phyloP scores from a whole-genome alignment of 2,888 invertebrate species.

The Yponomeuta cagnagella region DNA sequence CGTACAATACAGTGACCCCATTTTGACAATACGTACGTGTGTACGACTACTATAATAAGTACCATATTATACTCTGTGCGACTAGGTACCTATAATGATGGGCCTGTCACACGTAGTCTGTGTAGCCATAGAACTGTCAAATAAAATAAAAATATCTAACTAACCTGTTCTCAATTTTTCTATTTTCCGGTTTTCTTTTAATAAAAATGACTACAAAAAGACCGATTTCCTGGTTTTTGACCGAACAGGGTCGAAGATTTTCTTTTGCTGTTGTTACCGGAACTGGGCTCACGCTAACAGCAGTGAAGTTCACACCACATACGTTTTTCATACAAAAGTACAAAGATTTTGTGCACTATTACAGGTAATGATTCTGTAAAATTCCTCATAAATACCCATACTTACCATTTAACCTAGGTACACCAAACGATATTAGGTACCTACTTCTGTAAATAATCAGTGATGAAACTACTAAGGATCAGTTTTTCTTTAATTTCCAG shows the following conservation, averaged over 20 bases:
- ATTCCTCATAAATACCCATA: neutral
- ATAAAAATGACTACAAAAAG: conserved; percentile 41
- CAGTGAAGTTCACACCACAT: conserved; percentile 76
- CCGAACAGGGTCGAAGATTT: conserved; percentile 70
- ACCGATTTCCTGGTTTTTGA: conserved; percentile 70
- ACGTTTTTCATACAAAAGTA: conserved; percentile 78
- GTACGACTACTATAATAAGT: too few relatives aligned
- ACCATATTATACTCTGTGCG: too few relatives aligned
- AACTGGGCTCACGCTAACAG: conserved; percentile 62
- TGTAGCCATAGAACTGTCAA: too few relatives aligned
- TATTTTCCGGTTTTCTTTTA: neutral
- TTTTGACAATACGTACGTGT: too few relatives aligned
- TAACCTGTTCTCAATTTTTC: neutral
- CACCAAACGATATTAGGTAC: too few relatives aligned
- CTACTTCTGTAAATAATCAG: too few relatives aligned
- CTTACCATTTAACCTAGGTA: too few relatives aligned
- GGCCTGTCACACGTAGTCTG: too few relatives aligned
- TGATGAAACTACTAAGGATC: too few relatives aligned
- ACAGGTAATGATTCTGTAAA: conserved; percentile 68
- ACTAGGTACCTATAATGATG: too few relatives aligned
- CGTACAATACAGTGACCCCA: too few relatives aligned
- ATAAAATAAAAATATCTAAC: too few relatives aligned
- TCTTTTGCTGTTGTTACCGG: conserved; percentile 63
- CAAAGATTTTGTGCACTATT: conserved; percentile 77
- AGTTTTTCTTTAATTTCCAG: conserved; percentile 49